These are phyloP conservation scores for Venturia canescens DNA, from an alignment of 1,140 invertebrate genomes.

Conservation along the genomic window DNA sequence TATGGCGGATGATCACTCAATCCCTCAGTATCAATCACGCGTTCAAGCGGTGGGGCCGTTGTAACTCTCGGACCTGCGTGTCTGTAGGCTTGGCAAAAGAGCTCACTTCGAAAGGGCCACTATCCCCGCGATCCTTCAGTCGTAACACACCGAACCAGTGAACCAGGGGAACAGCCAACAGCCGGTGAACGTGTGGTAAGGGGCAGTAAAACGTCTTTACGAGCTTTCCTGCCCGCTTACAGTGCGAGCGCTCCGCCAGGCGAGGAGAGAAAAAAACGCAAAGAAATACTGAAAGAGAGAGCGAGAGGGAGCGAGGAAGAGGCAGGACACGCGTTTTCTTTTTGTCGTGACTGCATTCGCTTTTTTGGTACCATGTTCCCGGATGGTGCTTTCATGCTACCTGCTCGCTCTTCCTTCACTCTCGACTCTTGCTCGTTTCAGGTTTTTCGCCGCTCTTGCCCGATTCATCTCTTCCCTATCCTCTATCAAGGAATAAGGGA, in stretches of 20 bases:
- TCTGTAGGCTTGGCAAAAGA: constrained; percentile 33
- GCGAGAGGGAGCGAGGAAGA: constrained; percentile 28
- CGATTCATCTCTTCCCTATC: neutral
- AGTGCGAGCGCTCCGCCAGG: constrained; percentile 40
- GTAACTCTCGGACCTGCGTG: constrained; percentile 58
- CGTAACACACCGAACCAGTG: constrained; percentile 24
- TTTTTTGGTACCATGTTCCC: constrained; percentile 20
- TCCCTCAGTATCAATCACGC: constrained; percentile 71
- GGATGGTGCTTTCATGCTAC: constrained; percentile 25
- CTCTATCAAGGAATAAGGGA: constrained; percentile 35
- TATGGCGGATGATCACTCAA: constrained; percentile 71
- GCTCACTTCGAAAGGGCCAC: no score
- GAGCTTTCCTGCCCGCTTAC: constrained; percentile 69
- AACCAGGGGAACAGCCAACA: constrained; percentile 33
- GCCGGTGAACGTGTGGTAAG: constrained; percentile 42
- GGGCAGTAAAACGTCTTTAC: constrained; percentile 71
- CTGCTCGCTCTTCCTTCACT: neutral
- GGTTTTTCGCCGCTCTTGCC: constrained; percentile 25
- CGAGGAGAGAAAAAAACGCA: neutral
- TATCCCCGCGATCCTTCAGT: neutral
- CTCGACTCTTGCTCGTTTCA: constrained; percentile 27
- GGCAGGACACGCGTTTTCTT: constrained; percentile 44
- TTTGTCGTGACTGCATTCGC: constrained; percentile 30
- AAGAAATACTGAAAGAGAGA: neutral
- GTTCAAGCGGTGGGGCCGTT: constrained; percentile 53